phyloP scores from a whole-genome alignment of 2,113 vertebrate genomes.

The Colistium nudipinnis region DNA sequence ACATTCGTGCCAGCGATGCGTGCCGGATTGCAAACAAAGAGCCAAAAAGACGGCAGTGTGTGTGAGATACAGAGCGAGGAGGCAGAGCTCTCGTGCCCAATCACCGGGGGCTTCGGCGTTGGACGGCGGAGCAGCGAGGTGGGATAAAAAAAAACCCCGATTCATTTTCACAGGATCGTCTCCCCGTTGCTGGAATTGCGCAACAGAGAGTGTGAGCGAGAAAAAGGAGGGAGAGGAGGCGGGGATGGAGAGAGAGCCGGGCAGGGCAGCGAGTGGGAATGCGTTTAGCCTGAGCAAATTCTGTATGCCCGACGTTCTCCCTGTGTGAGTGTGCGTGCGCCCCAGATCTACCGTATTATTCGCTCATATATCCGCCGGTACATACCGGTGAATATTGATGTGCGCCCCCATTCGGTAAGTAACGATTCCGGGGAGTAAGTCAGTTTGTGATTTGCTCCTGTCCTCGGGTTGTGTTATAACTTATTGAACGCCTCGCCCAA shows the following conservation, averaged over 20 bases:
- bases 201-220: background rate
- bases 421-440: background rate
- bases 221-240: background rate
- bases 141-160: constrained; percentile 59
- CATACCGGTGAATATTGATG: background rate
- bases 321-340: background rate
- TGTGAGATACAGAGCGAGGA: constrained; percentile 3
- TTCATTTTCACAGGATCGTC: constrained; percentile 42
- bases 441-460: constrained; percentile 12
- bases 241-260: background rate
- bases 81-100: constrained; percentile 22
- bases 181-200: constrained; percentile 29
- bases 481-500: too few species aligned
- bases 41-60: background rate
- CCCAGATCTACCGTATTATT: background rate
- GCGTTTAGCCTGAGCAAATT: constrained; percentile 11
- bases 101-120: constrained; percentile 25
- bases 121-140: constrained; percentile 33
- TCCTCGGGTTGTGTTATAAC: constrained; percentile 27
- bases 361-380: background rate
- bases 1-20: constrained; percentile 35
- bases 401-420: background rate
- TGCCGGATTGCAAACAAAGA: constrained; percentile 36
- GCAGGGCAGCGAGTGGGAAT: background rate
- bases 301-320: background rate